Evolutionary conservation across 2,888 invertebrate genomes (phyloP), one percentile per base, ranked within the genome.

Genomic region (Synergus itoensis): DNA sequence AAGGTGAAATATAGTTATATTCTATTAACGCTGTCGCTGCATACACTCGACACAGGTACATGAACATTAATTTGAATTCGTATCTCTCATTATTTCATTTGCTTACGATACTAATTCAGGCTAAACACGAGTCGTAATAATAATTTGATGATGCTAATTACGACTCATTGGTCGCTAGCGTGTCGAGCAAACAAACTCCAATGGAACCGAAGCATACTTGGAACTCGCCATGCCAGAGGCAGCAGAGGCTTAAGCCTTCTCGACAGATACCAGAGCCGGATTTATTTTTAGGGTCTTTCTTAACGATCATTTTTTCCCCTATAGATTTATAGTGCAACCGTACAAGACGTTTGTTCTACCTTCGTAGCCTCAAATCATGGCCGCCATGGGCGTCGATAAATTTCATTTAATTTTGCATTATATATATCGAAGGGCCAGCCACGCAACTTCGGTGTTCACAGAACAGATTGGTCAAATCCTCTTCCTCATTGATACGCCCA

Each of bases 71-170:
- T 84, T 81, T 80, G 83, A 85, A 84, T 77, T 83, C 84, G 83
- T 43, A 43, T 41, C 45, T 45, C 67, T 45, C 67, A 41, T 67
- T 67, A 43, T 67, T 67, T 18, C 21, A 67, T 45, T 67, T 45
- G 45, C 45, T 43, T 28, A 21, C 2, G 48, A 48, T 69, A 69
- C 69, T 86, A 84, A 88, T 89, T 85, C 85, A 81, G 84, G 81
- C 80, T 81, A 76, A 78, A 86, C 83, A 89, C 86, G 86, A 87
- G 89, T 89, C 86, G 88, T 86, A 86, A 90, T 90, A 89, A 90
- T 89, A 86, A 75, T 84, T 83, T 77, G 45, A 45, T 43, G 78
- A 79, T 82, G 87, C 85, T 90, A 90, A 90, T 90, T 87, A 85
- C 84, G 79, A 84, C 85, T 90, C 85, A 88, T 90, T 87, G 86